These are phyloP conservation scores for Hyperoplus immaculatus DNA, from an alignment of 2,797 vertebrate species.

Conservation along the genomic window DNA sequence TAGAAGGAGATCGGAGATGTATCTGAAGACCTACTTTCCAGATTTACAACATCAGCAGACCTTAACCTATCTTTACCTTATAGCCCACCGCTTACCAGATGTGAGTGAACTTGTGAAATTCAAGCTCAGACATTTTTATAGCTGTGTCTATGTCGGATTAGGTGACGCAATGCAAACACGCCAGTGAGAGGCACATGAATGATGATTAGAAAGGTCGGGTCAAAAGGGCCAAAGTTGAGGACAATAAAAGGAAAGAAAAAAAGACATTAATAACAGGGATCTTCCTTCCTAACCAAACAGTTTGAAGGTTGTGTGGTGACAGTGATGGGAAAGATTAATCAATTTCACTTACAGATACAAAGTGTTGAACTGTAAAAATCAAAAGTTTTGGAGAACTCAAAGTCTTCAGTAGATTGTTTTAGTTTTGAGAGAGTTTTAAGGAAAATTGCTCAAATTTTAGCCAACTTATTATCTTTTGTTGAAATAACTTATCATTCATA, in stretches of 20 bases:
- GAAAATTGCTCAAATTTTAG: no score
- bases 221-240: constrained; percentile 38
- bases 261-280: not conserved
- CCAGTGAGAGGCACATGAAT: constrained; percentile 7
- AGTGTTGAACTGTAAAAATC: no score
- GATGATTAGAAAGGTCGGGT: constrained; percentile 30
- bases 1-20: constrained; percentile 23
- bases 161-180: constrained; percentile 5
- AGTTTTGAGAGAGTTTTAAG: no score
- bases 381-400: no score
- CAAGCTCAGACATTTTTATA: constrained; percentile 48
- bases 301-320: constrained; percentile 15
- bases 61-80: constrained; percentile 39
- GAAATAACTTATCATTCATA: no score
- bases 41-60: constrained; percentile 48
- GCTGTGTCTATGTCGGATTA: constrained; percentile 22
- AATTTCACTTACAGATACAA: no score
- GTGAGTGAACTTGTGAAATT: constrained; percentile 70
- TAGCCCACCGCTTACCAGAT: constrained; percentile 60
- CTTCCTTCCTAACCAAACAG: not conserved
- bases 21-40: constrained; percentile 26
- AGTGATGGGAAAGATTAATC: constrained; percentile 20
- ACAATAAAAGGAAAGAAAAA: constrained; percentile 20
- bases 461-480: no score
- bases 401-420: no score